Conservation (phyloP, 2,797 vertebrate species). For the Saxicola maurus region DNA sequence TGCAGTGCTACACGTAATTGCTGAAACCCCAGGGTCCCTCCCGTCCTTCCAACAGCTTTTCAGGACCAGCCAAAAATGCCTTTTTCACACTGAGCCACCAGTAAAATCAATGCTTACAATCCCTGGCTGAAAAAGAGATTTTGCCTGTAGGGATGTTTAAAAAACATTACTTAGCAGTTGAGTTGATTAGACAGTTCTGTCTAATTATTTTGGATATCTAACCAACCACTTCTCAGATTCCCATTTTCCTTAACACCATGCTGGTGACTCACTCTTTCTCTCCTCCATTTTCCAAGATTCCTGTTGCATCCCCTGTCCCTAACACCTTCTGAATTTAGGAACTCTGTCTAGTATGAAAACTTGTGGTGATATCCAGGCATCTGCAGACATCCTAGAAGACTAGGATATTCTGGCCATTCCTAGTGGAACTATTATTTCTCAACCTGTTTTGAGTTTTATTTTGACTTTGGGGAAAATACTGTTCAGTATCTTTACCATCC, state of each 20-base stretch:
- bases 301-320: background rate
- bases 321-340: background rate
- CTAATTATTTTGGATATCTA: background rate
- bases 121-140: background rate
- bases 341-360: background rate
- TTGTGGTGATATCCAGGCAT: background rate
- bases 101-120: background rate
- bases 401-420: background rate
- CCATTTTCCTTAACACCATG: background rate
- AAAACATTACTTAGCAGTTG: background rate
- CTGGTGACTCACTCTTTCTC: background rate
- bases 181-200: background rate
- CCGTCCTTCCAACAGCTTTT: rapidly evolving
- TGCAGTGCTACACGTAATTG: rapidly evolving
- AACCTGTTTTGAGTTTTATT: background rate
- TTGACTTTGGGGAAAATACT: background rate
- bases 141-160: background rate
- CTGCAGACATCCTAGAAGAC: background rate
- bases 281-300: background rate
- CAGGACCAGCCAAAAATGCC: background rate
- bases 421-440: background rate
- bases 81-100: background rate
- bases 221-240: background rate
- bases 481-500: background rate
- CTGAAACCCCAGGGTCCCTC: background rate